Conservation (phyloP, 1,140 invertebrate species). For the Charaxes varanes region DNA sequence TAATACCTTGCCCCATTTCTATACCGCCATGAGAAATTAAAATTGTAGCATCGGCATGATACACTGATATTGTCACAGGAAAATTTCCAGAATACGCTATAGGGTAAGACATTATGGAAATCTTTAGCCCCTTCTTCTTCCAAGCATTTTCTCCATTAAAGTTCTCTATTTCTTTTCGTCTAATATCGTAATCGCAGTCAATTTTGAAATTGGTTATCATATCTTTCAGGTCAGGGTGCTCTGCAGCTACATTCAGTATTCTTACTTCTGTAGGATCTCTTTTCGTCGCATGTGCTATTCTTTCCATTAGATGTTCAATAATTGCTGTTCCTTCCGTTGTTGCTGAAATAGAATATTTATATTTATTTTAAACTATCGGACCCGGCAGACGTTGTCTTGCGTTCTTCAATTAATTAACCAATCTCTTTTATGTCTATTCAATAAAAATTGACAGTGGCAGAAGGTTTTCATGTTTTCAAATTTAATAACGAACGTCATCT, state of each 20-base stretch:
- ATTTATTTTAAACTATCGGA: too few relatives aligned
- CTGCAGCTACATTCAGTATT: slow-evolving; percentile 75
- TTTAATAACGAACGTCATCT: too few relatives aligned
- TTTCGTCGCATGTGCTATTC: slow-evolving; percentile 80
- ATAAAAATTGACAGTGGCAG: too few relatives aligned
- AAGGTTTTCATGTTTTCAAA: too few relatives aligned
- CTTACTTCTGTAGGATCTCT: slow-evolving; percentile 82
- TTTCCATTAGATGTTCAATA: slow-evolving; percentile 89
- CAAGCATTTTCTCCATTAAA: slow-evolving; percentile 76
- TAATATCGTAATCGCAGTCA: slow-evolving; percentile 73
- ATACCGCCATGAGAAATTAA: slow-evolving; percentile 81
- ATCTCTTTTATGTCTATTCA: too few relatives aligned
- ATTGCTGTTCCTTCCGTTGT: slow-evolving; percentile 80
- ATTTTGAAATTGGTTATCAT: slow-evolving; percentile 70
- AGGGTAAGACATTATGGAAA: slow-evolving; percentile 76
- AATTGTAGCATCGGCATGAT: slow-evolving; percentile 79
- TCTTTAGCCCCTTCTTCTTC: slow-evolving; percentile 78
- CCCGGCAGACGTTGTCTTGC: too few relatives aligned
- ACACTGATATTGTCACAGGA: slow-evolving; percentile 77
- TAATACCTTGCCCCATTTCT: slow-evolving; percentile 83
- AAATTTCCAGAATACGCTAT: slow-evolving; percentile 70
- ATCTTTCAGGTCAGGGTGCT: slow-evolving; percentile 60
- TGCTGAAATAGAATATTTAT: slow-evolving; percentile 71
- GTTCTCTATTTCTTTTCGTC: slow-evolving; percentile 57
- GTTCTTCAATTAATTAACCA: too few relatives aligned